Evolutionary conservation across 2,888 invertebrate species (phyloP), one percentile per base, ranked within the genome.

Genomic region (Auanema freiburgensis): DNA sequence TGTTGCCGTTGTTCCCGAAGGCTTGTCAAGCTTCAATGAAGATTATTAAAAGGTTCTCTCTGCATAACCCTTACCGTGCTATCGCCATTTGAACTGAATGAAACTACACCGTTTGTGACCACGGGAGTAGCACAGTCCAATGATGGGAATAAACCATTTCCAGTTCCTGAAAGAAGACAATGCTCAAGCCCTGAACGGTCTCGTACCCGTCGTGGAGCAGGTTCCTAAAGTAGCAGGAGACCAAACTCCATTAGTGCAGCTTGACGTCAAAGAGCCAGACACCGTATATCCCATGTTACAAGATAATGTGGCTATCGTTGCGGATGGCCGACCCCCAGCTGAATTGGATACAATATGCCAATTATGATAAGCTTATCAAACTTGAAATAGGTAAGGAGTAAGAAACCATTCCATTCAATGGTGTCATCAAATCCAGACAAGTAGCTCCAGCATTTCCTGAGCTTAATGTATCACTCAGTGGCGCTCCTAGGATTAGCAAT

Each of bases 261-360:
- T 46, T 2, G 71, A 21, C 12, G 66, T 59, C 11, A 72, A 44
- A 8, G 73, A 57, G 12, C 77, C 77, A 12, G 61, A 60, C 3
- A 72, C 58, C 11, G 63, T 63, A 50, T 41, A 66, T 12, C 74
- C 76, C 11, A 67, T 24, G 52, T 66, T 67, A 49, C 79, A 79
- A 50, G 66, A 71, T 25, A 79, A 41, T 21, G 75, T 70, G 2
- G 71, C 79, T 10, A 67, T 59, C 1, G 78, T 71, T n/a, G 77
- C 78, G 1, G 72, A 66, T 10, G 60, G 60, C 1, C 33, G 60
- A 10, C 42, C 55, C 12, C 53, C 53, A 6, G 41, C 59, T 59
- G 40, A 18, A 51, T 12, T 25, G 3, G 11, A 18, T 23, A 11
- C 11, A 23, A 23, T 23, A 23, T 8, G 2, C 2, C n/a, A 10